These are phyloP conservation scores for Peromyscus nudipes DNA, from an alignment of 2,797 vertebrate genomes.

Conservation along the genomic window DNA sequence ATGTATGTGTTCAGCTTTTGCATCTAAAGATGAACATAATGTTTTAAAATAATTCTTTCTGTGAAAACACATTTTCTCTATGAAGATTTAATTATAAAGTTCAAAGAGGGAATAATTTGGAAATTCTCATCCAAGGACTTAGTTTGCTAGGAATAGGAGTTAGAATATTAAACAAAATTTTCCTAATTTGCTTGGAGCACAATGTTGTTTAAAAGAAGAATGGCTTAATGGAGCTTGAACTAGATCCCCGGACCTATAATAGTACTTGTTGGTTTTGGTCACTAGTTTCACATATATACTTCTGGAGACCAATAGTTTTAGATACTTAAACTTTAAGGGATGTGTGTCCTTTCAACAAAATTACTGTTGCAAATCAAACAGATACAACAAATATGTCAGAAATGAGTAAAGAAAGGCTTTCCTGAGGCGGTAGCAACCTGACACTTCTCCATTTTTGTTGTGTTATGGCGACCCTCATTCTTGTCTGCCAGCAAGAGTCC, in stretches of 20 bases:
- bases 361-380: conserved; percentile 31
- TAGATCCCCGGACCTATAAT: conserved; percentile 26
- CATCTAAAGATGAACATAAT: conserved; percentile 38
- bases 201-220: conserved; percentile 37
- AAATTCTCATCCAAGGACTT: conserved; percentile 56
- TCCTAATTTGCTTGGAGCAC: neutral
- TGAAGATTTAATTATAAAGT: conserved; percentile 38
- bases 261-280: conserved; percentile 32
- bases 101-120: conserved; percentile 55
- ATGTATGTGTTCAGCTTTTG: neutral
- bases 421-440: neutral
- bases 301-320: conserved; percentile 20
- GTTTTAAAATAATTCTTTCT: conserved; percentile 38
- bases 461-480: conserved; percentile 2
- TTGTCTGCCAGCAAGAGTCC: neutral
- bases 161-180: conserved; percentile 53
- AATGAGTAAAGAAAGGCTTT: conserved; percentile 50
- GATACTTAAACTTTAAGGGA: conserved; percentile 44
- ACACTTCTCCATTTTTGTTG: neutral
- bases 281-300: conserved; percentile 10
- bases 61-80: conserved; percentile 58
- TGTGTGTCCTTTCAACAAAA: conserved; percentile 45
- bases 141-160: conserved; percentile 36
- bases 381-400: conserved; percentile 47
- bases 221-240: neutral